Evolutionary conservation across 2,888 invertebrate species (phyloP).

Genomic region (Drosophila melanosoma): DNA sequence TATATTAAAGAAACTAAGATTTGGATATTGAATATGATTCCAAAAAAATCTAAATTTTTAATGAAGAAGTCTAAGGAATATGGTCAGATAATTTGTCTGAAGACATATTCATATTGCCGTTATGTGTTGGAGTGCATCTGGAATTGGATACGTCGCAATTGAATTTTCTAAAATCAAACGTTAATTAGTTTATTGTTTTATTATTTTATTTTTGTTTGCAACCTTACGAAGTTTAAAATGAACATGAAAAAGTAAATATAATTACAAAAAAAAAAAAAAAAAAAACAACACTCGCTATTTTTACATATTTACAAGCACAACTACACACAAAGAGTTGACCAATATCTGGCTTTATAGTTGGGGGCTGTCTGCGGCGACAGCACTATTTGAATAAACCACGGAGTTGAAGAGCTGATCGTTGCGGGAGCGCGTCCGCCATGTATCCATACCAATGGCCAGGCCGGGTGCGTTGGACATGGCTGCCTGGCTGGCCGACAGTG

Average conservation of each 20-base stretch:
- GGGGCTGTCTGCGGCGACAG: conserved; percentile 56
- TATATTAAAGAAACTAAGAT: no score
- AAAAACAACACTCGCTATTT: conserved; percentile 26
- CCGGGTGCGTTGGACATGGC: conserved; percentile 32
- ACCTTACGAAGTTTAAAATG: conserved; percentile 61
- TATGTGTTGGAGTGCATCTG: neutral
- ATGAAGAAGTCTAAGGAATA: no score
- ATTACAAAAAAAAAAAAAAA: conserved; percentile 30
- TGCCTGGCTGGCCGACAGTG: conserved; percentile 55
- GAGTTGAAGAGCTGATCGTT: conserved; percentile 59
- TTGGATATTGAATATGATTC: no score
- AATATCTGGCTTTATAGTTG: conserved; percentile 39
- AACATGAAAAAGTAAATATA: conserved; percentile 56
- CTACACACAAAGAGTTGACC: neutral
- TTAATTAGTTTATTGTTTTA: conserved; percentile 27
- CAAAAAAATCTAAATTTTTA: no score
- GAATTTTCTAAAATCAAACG: neutral
- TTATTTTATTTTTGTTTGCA: conserved; percentile 48
- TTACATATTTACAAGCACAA: conserved; percentile 56
- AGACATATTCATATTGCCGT: neutral
- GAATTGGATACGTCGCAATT: neutral
- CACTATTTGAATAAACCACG: conserved; percentile 58
- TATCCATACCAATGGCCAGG: conserved; percentile 44
- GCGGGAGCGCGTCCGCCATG: conserved; percentile 62
- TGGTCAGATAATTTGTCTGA: no score